Conservation (phyloP, 2,888 invertebrate species). For the Polymixis lichenea region DNA sequence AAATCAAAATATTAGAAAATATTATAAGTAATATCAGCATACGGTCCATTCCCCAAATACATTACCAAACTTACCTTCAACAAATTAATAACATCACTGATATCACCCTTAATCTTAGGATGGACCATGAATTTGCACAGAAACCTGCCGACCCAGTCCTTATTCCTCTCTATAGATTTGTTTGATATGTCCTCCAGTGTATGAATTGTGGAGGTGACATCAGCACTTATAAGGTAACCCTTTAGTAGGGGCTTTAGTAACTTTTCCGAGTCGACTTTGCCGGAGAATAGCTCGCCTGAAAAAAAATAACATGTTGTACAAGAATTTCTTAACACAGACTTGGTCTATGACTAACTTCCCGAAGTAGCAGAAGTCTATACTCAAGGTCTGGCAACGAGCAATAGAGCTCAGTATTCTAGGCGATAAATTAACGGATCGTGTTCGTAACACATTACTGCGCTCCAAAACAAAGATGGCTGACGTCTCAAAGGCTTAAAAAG, state of each 20-base stretch:
- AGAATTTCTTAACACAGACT: no score
- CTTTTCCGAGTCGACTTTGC: conserved; percentile 87
- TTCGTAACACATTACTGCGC: no score
- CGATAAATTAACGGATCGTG: no score
- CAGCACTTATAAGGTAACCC: conserved; percentile 86
- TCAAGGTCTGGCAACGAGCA: no score
- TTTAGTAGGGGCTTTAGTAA: conserved; percentile 86
- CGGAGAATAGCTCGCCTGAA: conserved; percentile 86
- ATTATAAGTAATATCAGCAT: background rate
- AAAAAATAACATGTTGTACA: background rate
- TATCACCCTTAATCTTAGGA: conserved; percentile 83
- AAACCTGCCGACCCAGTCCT: conserved; percentile 91
- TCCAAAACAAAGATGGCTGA: no score
- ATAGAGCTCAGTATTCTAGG: no score
- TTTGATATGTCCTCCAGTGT: conserved; percentile 86
- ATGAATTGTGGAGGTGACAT: conserved; percentile 85
- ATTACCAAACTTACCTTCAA: conserved; percentile 78
- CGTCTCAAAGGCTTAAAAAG: no score
- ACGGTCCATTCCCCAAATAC: background rate
- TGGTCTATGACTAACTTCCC: no score
- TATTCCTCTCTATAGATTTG: conserved; percentile 82
- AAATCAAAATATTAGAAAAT: background rate
- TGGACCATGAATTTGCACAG: conserved; percentile 86
- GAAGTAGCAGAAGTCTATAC: no score
- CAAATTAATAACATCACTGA: conserved; percentile 81